Percentiles rank a stretch among this genome's conserved stretches.
Conservation (phyloP, 2,797 vertebrate genomes). For the Cygnus olor region DNA sequence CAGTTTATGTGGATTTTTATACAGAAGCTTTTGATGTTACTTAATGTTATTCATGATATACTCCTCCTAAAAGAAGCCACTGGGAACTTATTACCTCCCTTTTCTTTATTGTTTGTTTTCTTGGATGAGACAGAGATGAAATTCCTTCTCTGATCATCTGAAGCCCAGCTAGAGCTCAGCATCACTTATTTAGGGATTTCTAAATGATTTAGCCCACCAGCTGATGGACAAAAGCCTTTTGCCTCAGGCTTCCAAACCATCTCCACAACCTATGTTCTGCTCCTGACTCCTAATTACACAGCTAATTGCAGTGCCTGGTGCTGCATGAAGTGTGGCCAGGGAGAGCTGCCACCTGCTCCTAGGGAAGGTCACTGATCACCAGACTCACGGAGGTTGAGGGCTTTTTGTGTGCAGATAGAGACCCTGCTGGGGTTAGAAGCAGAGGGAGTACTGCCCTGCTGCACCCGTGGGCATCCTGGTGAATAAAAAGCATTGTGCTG, state of each 20-base stretch:
- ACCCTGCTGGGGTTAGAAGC: neutral
- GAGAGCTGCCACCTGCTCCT: neutral
- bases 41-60: neutral
- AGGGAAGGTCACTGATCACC: neutral
- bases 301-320: neutral
- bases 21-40: neutral
- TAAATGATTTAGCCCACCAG: neutral
- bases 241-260: neutral
- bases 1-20: neutral
- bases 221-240: neutral
- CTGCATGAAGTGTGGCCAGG: neutral
- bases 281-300: neutral
- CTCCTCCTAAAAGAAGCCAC: neutral
- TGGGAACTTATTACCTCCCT: neutral
- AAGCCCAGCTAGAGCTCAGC: neutral
- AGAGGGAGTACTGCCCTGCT: neutral
- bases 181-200: conserved; percentile 4
- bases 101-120: neutral
- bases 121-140: neutral
- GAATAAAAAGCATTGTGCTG: neutral
- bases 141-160: neutral
- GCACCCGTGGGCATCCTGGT: fast-evolving
- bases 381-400: neutral
- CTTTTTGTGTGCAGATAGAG: neutral
- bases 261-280: neutral